Evolutionary conservation across 1,140 invertebrate genomes (phyloP).

Genomic region (Nixonia krombeini): DNA sequence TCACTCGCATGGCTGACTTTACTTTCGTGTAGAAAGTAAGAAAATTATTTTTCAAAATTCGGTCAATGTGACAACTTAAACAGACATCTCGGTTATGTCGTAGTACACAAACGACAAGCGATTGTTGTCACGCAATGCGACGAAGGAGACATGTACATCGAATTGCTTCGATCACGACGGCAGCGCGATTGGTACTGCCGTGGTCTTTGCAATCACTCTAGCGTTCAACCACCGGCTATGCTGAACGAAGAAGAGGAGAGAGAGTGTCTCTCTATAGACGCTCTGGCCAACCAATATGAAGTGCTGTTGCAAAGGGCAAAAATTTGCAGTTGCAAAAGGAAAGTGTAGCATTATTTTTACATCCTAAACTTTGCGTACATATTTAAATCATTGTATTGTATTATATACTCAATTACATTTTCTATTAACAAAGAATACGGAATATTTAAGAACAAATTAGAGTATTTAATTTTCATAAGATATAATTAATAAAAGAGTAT

Average conservation of each 20-base stretch:
- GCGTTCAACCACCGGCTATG: constrained; percentile 45
- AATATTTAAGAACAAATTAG: too few relatives aligned
- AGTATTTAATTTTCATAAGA: too few relatives aligned
- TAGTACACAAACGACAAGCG: constrained; percentile 5
- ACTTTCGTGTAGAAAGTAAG: too few relatives aligned
- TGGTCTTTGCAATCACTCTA: constrained; percentile 13
- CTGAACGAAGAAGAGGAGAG: constrained; percentile 21
- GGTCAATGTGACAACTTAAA: constrained; percentile 9
- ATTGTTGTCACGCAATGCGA: background rate
- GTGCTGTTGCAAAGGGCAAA: too few relatives aligned
- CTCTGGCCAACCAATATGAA: background rate
- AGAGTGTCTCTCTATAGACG: background rate
- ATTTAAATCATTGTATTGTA: too few relatives aligned
- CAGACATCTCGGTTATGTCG: constrained; percentile 19
- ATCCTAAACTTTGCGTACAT: too few relatives aligned
- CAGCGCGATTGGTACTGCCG: constrained; percentile 42
- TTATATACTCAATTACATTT: too few relatives aligned
- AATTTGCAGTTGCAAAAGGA: background rate
- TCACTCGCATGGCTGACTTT: too few relatives aligned
- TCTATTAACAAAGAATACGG: too few relatives aligned
- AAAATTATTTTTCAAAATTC: constrained; percentile 2
- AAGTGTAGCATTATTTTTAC: too few relatives aligned
- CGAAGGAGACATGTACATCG: background rate
- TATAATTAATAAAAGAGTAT: too few relatives aligned
- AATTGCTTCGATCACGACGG: constrained; percentile 16